phyloP scores from a whole-genome alignment of 1,140 invertebrate genomes.

The Drosophila simulans region DNA sequence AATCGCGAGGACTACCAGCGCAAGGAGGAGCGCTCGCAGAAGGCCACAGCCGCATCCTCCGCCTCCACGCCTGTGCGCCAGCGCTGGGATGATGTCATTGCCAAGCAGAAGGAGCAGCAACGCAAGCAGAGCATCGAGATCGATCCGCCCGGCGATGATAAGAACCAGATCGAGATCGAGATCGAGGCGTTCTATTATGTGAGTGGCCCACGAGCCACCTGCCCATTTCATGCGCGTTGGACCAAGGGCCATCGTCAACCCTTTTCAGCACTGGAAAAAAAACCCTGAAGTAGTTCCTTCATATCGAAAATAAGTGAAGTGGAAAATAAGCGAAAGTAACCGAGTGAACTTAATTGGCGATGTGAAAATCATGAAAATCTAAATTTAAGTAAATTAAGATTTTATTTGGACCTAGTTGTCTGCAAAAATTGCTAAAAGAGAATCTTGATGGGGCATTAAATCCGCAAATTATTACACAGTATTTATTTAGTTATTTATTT shows the following conservation, averaged over 20 bases:
- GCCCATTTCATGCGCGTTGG: not conserved
- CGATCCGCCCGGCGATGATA: constrained; percentile 64
- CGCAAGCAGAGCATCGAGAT: constrained; percentile 55
- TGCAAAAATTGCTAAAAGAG: not conserved
- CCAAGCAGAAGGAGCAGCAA: constrained; percentile 71
- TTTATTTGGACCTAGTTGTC: not conserved
- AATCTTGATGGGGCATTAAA: not conserved
- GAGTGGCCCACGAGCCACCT: constrained; percentile 45
- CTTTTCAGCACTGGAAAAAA: constrained; percentile 4
- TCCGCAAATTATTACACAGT: not conserved
- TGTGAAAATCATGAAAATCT: not conserved
- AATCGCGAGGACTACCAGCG: constrained; percentile 80
- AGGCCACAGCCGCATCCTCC: constrained; percentile 1
- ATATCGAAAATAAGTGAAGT: not conserved
- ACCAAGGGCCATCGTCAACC: constrained; percentile 20
- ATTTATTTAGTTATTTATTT: constrained; percentile 4
- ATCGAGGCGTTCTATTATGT: constrained; percentile 84
- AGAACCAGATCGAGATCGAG: constrained; percentile 80
- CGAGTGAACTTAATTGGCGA: not conserved
- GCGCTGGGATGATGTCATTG: constrained; percentile 76
- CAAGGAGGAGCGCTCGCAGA: constrained; percentile 62
- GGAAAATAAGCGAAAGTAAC: not conserved
- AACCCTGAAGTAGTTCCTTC: not conserved
- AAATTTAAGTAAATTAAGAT: not conserved
- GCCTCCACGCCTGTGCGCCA: constrained; percentile 62